A percentile compares a stretch with the other conserved stretches of the same genome.
These are phyloP conservation scores for Polydrusus cervinus DNA, from an alignment of 2,888 invertebrate genomes.

Conservation along the genomic window DNA sequence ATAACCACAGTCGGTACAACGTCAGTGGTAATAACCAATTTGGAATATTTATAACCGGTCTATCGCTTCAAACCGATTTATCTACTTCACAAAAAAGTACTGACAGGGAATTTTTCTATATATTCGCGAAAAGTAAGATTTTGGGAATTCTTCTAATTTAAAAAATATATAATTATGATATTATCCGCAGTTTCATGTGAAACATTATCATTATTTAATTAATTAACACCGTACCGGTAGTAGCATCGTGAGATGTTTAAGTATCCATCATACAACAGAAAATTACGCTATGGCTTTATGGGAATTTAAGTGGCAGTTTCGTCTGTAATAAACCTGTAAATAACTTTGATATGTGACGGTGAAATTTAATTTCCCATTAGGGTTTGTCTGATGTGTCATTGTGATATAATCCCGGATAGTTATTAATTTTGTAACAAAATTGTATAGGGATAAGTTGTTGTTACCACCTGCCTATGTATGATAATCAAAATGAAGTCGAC, in stretches of 20 bases:
- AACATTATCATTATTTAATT: too few species aligned
- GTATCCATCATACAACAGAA: neutral
- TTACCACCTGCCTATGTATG: neutral
- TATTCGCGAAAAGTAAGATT: too few species aligned
- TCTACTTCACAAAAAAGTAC: too few species aligned
- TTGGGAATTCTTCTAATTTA: too few species aligned
- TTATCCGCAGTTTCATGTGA: too few species aligned
- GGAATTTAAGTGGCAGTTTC: neutral
- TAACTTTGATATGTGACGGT: neutral
- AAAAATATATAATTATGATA: too few species aligned
- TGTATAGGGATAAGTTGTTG: neutral
- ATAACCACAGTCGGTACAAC: too few species aligned
- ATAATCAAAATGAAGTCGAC: neutral
- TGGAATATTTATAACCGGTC: too few species aligned
- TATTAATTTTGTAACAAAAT: constrained; percentile 10
- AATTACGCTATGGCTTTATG: neutral
- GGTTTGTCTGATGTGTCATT: neutral
- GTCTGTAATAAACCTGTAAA: neutral
- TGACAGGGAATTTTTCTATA: too few species aligned
- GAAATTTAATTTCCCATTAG: constrained; percentile 5
- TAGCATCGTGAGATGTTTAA: neutral
- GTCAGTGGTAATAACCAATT: too few species aligned
- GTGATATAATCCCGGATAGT: neutral
- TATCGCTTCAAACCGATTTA: too few species aligned
- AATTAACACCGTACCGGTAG: neutral